A percentile compares a stretch with the other conserved stretches of the same genome.
Conservation (phyloP, 1,140 invertebrate genomes). For the Danaus plexippus region DNA sequence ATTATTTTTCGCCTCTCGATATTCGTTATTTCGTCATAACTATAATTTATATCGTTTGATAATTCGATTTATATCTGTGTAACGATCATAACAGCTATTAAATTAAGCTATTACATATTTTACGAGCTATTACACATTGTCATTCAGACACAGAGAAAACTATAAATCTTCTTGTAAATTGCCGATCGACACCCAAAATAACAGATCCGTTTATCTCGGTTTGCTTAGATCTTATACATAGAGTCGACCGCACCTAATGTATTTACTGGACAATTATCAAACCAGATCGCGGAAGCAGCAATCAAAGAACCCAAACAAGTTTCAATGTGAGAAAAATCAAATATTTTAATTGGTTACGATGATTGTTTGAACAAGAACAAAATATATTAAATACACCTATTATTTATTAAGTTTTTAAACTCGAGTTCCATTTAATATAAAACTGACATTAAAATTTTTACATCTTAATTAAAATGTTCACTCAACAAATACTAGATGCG, state of each 20-base stretch:
- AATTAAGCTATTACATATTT: slow-evolving; percentile 32
- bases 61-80: no score
- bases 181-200: slow-evolving; percentile 21
- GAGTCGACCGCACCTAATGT: slow-evolving; percentile 36
- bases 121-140: slow-evolving; percentile 26
- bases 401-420: no score
- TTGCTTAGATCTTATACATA: slow-evolving; percentile 29
- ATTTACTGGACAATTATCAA: slow-evolving; percentile 28
- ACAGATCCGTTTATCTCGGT: slow-evolving; percentile 28
- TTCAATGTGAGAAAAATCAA: slow-evolving; percentile 8
- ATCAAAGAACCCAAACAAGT: slow-evolving; percentile 32
- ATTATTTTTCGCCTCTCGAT: no score
- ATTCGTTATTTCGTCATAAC: no score
- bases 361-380: no score
- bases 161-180: slow-evolving; percentile 30
- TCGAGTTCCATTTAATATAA: no score
- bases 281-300: slow-evolving; percentile 30
- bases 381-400: no score
- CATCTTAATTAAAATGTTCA: no score
- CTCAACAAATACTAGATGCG: no score
- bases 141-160: slow-evolving; percentile 22
- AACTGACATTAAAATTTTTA: no score
- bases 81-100: slow-evolving; percentile 17
- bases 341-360: no score
- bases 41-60: no score